Evolutionary conservation across 2,888 invertebrate species (phyloP).

Genomic region (Anoplius nigerrimus): DNA sequence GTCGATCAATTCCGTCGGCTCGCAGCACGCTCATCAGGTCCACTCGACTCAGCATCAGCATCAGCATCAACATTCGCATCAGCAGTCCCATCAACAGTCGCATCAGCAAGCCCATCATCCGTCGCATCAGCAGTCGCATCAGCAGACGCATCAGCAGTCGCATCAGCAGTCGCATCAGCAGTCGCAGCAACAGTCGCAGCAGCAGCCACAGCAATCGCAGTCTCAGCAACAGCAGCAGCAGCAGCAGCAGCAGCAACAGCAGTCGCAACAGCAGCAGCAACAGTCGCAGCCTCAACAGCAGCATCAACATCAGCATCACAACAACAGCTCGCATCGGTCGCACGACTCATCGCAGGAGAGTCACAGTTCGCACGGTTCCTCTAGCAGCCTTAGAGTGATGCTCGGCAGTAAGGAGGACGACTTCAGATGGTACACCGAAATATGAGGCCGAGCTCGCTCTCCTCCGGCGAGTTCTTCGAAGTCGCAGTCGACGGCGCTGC

Average conservation of each 20-base stretch:
- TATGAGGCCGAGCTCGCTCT: slow-evolving; percentile 44
- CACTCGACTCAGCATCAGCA: slow-evolving; percentile 37
- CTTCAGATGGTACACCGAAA: slow-evolving; percentile 50
- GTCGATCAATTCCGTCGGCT: slow-evolving; percentile 11
- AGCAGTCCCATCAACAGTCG: slow-evolving; percentile 24
- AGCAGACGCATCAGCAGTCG: slow-evolving; percentile 49
- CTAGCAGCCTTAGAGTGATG: slow-evolving; percentile 41
- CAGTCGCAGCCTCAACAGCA: slow-evolving; percentile 46
- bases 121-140: slow-evolving; percentile 45
- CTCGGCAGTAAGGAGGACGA: slow-evolving; percentile 55
- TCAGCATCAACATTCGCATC: slow-evolving; percentile 29
- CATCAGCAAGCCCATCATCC: slow-evolving; percentile 43
- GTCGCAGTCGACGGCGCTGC: slow-evolving; percentile 6
- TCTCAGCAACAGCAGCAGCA: slow-evolving; percentile 31
- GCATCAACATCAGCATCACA: slow-evolving; percentile 48
- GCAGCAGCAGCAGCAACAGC: slow-evolving; percentile 33
- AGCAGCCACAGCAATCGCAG: slow-evolving; percentile 52
- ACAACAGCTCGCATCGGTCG: slow-evolving; percentile 48
- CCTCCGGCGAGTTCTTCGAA: slow-evolving; percentile 3
- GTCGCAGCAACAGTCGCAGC: slow-evolving; percentile 58
- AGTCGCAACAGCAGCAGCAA: slow-evolving; percentile 39
- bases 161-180: slow-evolving; percentile 48
- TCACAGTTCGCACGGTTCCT: slow-evolving; percentile 62
- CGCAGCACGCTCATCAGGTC: slow-evolving; percentile 22
- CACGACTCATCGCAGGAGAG: slow-evolving; percentile 61